Evolutionary conservation across 2,797 vertebrate species (phyloP).

Genomic region (Urophycis tenuis): DNA sequence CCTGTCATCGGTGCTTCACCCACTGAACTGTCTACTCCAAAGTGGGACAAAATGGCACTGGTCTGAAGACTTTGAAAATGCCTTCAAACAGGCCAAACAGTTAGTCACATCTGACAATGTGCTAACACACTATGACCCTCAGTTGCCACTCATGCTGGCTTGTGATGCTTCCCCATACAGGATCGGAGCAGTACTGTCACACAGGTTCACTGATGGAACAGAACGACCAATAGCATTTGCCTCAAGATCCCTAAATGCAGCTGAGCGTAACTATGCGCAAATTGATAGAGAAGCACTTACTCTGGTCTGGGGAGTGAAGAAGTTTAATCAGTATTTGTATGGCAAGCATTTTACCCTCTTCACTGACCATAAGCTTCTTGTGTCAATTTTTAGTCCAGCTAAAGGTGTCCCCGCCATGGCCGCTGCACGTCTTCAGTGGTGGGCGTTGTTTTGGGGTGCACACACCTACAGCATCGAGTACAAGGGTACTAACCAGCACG

Average conservation of each 20-base stretch:
- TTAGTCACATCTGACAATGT: neutral
- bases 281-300: conserved; percentile 11
- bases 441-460: conserved; percentile 18
- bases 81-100: neutral
- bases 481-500: conserved; percentile 20
- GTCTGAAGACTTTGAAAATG: neutral
- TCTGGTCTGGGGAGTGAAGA: conserved; percentile 13
- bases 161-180: neutral
- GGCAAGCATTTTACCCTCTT: too few species aligned
- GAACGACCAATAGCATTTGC: conserved; percentile 23
- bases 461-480: conserved; percentile 17
- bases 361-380: neutral
- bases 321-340: too few species aligned
- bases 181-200: neutral
- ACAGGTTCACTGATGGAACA: conserved; percentile 9
- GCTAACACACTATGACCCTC: neutral
- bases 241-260: conserved; percentile 8
- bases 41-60: neutral
- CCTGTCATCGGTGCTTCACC: neutral
- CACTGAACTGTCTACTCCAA: neutral
- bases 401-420: conserved; percentile 9
- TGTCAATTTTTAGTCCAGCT: conserved; percentile 13
- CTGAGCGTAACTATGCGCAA: conserved; percentile 21
- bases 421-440: conserved; percentile 6
- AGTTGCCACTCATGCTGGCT: neutral